Conservation (phyloP, 1,140 invertebrate species). For the Hetaerina americana region DNA sequence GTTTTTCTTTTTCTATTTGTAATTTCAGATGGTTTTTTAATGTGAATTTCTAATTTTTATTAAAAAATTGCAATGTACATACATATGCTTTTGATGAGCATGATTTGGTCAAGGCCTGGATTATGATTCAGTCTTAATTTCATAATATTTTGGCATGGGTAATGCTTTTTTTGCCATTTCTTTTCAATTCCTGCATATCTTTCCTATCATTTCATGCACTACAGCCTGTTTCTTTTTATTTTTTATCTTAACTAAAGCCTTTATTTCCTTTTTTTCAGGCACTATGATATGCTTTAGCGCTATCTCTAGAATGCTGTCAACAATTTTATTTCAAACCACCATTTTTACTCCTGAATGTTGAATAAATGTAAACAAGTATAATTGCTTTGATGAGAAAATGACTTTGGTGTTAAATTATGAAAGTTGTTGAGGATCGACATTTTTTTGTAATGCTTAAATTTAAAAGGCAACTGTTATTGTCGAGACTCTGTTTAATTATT, state of each 20-base stretch:
- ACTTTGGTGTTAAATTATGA: not conserved
- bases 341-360: not conserved
- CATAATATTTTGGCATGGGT: not conserved
- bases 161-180: not conserved
- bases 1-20: not conserved
- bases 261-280: conserved; percentile 1
- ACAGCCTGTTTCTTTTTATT: not conserved
- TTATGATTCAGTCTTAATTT: not conserved
- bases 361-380: not conserved
- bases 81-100: not conserved
- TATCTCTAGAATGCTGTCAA: not conserved
- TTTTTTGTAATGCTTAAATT: not conserved
- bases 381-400: not conserved
- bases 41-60: not conserved
- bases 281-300: conserved; percentile 2
- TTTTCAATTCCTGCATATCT: not conserved
- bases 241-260: conserved; percentile 1
- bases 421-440: not conserved
- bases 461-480: not conserved
- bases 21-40: no score
- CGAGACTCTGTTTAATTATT: not conserved
- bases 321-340: not conserved
- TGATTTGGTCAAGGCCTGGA: not conserved
- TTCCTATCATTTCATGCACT: conserved; percentile 1
- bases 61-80: not conserved